Percentiles rank a stretch among this genome's conserved stretches.
These are phyloP conservation scores for Drosophila emarginata DNA, from an alignment of 2,888 invertebrate species.

Conservation along the genomic window DNA sequence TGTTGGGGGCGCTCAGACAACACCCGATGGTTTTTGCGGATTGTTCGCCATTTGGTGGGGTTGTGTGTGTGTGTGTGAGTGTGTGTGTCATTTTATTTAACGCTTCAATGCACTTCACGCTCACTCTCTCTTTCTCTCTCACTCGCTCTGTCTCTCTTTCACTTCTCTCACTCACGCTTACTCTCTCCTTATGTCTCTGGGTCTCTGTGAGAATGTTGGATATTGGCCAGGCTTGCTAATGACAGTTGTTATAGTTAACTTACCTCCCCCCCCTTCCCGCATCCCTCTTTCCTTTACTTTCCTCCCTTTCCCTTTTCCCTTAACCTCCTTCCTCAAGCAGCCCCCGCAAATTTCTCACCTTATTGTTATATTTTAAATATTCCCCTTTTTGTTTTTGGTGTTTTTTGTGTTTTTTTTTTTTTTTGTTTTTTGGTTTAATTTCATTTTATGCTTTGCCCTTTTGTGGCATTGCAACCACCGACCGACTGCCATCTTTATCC, in stretches of 20 bases:
- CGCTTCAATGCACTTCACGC: constrained; percentile 36
- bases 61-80: constrained; percentile 39
- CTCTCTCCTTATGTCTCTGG: not conserved
- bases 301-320: not conserved
- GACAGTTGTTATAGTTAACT: constrained; percentile 13
- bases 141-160: not conserved
- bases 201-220: constrained; percentile 14
- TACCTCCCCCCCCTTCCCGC: not conserved
- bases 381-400: not conserved
- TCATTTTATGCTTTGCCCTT: constrained; percentile 11
- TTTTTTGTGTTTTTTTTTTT: not conserved
- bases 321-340: not conserved
- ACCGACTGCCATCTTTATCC: constrained; percentile 15
- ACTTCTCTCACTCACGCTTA: not conserved
- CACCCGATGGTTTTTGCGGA: constrained; percentile 42
- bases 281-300: no score
- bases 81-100: constrained; percentile 31
- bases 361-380: constrained; percentile 32
- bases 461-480: constrained; percentile 18
- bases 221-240: constrained; percentile 32
- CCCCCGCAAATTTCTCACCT: not conserved
- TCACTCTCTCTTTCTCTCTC: not conserved
- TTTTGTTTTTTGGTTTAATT: not conserved
- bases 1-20: constrained; percentile 55
- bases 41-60: constrained; percentile 35